phyloP scores from a whole-genome alignment of 2,888 invertebrate genomes.

The Lycia hirtaria region DNA sequence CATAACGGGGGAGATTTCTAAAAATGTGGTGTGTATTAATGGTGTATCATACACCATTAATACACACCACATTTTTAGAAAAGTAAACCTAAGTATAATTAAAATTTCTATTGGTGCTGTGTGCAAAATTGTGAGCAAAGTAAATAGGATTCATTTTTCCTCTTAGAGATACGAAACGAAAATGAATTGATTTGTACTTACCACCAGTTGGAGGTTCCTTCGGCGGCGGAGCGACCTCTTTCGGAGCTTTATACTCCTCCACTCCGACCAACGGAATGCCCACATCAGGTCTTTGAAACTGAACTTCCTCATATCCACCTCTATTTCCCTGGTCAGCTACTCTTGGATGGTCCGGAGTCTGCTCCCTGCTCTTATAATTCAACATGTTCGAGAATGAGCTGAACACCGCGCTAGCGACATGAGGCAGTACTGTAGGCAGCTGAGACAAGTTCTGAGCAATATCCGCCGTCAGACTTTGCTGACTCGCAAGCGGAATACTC shows the following conservation, averaged over 20 bases:
- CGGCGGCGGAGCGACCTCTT: conserved; percentile 68
- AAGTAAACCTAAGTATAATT: too few species aligned
- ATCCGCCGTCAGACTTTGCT: conserved; percentile 75
- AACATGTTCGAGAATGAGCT: conserved; percentile 86
- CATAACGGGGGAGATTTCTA: too few species aligned
- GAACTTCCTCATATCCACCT: conserved; percentile 47
- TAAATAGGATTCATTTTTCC: neutral
- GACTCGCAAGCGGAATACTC: conserved; percentile 50
- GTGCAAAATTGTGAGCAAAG: too few species aligned
- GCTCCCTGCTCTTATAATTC: conserved; percentile 69
- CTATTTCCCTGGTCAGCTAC: conserved; percentile 13
- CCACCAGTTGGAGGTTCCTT: conserved; percentile 66
- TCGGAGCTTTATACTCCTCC: conserved; percentile 49
- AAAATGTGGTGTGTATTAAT: too few species aligned
- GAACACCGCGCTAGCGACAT: conserved; percentile 87
- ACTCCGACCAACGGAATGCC: conserved; percentile 55
- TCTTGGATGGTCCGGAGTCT: conserved; percentile 60
- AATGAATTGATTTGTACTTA: conserved; percentile 48
- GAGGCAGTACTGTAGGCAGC: conserved; percentile 84
- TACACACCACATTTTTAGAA: too few species aligned
- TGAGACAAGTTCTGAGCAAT: conserved; percentile 85
- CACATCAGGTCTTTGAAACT: conserved; percentile 41
- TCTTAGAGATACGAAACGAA: neutral
- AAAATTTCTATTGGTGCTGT: too few species aligned
- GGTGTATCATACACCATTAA: too few species aligned